A percentile compares a stretch with the other conserved stretches of the same genome.
Evolutionary conservation across 1,140 invertebrate genomes (phyloP).

Genomic region (Galleria mellonella): DNA sequence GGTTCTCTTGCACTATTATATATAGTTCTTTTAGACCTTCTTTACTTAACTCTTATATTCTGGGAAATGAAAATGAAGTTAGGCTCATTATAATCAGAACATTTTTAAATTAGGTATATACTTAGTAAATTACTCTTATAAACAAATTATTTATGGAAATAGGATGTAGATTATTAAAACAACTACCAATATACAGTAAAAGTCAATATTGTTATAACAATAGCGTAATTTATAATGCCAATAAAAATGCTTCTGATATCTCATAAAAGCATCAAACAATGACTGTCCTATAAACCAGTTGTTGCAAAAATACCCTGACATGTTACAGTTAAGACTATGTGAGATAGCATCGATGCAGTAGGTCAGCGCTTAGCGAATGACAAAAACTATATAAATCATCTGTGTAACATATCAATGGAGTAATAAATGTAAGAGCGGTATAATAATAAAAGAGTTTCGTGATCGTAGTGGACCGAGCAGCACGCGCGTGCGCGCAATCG

Average conservation of each 20-base stretch:
- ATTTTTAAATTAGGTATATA: too few species aligned
- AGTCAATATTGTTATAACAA: slow-evolving; percentile 15
- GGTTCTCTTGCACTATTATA: too few species aligned
- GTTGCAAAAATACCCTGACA: slow-evolving; percentile 17
- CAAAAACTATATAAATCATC: slow-evolving; percentile 54
- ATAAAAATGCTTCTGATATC: slow-evolving; percentile 20
- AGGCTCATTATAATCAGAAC: too few species aligned
- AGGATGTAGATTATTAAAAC: slow-evolving; percentile 12
- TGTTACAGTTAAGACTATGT: slow-evolving; percentile 12
- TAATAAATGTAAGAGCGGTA: slow-evolving; percentile 37
- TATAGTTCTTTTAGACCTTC: too few species aligned
- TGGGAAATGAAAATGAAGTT: too few species aligned
- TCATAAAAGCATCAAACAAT: slow-evolving; percentile 17
- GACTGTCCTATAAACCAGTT: slow-evolving; percentile 18
- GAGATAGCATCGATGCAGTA: slow-evolving; percentile 22
- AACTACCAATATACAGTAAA: slow-evolving; percentile 22
- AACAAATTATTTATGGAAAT: too few species aligned
- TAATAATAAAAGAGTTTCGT: slow-evolving; percentile 44
- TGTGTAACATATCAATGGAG: slow-evolving; percentile 43
- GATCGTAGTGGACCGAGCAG: slow-evolving; percentile 20
- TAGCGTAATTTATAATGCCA: slow-evolving; percentile 20
- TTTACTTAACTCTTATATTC: too few species aligned
- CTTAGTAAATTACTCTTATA: too few species aligned
- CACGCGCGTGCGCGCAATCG: slow-evolving; percentile 13
- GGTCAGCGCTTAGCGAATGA: slow-evolving; percentile 33